A percentile compares a stretch with the other conserved stretches of the same genome.
These are phyloP conservation scores for Neotragus pygmaeus DNA, from an alignment of 2,113 vertebrate genomes.

Conservation along the genomic window DNA sequence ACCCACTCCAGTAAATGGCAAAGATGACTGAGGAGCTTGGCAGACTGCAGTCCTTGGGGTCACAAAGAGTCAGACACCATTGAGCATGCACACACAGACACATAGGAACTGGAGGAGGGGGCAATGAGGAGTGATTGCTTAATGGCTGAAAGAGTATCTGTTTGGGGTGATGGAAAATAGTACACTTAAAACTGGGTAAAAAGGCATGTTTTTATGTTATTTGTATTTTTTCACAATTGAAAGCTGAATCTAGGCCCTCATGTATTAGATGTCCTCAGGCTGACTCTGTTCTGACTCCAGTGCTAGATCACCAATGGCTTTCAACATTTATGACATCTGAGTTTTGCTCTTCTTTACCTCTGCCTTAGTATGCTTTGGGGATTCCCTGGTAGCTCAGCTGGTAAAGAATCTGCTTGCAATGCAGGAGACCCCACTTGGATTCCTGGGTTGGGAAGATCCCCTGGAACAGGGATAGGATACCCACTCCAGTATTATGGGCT, in stretches of 20 bases:
- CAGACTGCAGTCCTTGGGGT: neutral
- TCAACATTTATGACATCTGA: neutral
- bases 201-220: neutral
- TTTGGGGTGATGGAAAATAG: neutral
- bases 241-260: neutral
- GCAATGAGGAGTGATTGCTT: neutral
- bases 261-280: neutral
- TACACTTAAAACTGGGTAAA: neutral
- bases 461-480: neutral
- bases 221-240: neutral
- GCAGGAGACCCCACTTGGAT: neutral
- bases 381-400: neutral
- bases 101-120: neutral
- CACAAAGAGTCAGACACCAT: neutral
- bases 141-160: neutral
- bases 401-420: neutral
- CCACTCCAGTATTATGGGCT: neutral
- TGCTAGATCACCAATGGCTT: neutral
- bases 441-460: neutral
- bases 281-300: neutral
- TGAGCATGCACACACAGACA: neutral
- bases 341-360: neutral
- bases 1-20: neutral
- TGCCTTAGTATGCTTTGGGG: neutral
- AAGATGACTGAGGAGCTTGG: neutral